Conservation (phyloP, 2,888 invertebrate genomes). For the Rosalia funebris region DNA sequence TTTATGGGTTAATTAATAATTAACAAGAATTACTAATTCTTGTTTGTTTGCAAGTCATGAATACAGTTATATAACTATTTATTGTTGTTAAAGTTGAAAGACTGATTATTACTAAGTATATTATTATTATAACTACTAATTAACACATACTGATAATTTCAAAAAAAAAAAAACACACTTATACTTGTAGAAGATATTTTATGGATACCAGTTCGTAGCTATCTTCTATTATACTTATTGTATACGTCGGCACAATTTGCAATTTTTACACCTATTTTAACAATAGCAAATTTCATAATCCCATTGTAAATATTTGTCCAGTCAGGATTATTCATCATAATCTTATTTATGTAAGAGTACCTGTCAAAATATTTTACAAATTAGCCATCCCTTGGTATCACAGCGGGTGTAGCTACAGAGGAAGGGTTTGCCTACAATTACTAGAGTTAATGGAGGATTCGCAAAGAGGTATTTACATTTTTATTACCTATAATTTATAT, state of each 20-base stretch:
- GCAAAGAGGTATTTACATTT: slow-evolving; percentile 17
- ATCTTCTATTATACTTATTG: too few species aligned
- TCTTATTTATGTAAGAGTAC: slow-evolving; percentile 35
- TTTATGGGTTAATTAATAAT: too few species aligned
- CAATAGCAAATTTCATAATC: slow-evolving; percentile 29
- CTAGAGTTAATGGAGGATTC: slow-evolving; percentile 1
- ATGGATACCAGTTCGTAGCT: too few species aligned
- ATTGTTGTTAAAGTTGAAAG: too few species aligned
- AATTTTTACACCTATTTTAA: slow-evolving; percentile 12
- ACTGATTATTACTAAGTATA: too few species aligned
- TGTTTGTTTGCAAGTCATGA: too few species aligned
- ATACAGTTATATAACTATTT: too few species aligned
- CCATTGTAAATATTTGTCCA: slow-evolving; percentile 35
- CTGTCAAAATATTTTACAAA: slow-evolving; percentile 52
- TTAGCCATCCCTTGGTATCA: slow-evolving; percentile 32
- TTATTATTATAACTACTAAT: too few species aligned
- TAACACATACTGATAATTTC: too few species aligned
- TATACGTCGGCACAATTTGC: not conserved
- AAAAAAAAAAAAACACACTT: too few species aligned
- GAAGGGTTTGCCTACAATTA: slow-evolving; percentile 13
- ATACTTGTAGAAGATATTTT: too few species aligned
- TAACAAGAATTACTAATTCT: too few species aligned
- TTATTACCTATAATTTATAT: slow-evolving; percentile 11
- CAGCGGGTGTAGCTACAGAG: slow-evolving; percentile 21
- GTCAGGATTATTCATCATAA: slow-evolving; percentile 44